Base-by-base conservation (phyloP, 2,113 vertebrate genomes). In the Phrynosoma platyrhinos region DNA sequence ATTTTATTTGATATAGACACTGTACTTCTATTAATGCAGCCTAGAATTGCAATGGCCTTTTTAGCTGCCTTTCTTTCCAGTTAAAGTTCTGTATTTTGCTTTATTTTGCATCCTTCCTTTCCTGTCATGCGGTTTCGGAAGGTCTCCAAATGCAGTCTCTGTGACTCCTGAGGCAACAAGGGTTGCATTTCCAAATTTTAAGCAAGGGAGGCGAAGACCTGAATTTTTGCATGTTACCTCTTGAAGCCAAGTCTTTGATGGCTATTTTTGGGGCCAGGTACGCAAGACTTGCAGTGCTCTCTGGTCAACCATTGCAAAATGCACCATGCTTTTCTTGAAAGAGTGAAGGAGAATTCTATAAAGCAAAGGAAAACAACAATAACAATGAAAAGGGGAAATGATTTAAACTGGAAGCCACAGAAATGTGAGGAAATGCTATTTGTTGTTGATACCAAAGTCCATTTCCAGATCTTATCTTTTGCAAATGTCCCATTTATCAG, bases 401-500 rank as follows among this genome's bases (percentile, higher is more conserved):
- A 71, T 85, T 95, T 88, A 25, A 40, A 83, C 42, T 82, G 36
- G 18, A 82, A 18, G 77, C 42, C 16, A 64, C n/a, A 25, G 23
- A 66, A 77, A 42, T 27, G 27, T 12, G 27, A 3, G 78, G 47
- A 14, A 4, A 79, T n/a, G 53, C 86, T 32, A 36, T 77, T 64
- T 16, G 21, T 79, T 74, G 40, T 82, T 68, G 64, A 23, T 89
- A 1, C 12, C 27, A 12, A 9, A 58, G 13, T 71, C 12, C 27
- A 47, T 23, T 21, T 83, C 18, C 32, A 85, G 66, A 85, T 83
- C 78, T n/a, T 69, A 16, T n/a, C 40, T 25, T 58, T 36, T 21
- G 68, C 40, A 90, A 91, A 91, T 27, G 88, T n/a, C 82, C 69
- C 20, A 16, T 62, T 36, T 69, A 3, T 30, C 42, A 72, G 89